A percentile compares a stretch with the other conserved stretches of the same genome.
phyloP scores from a whole-genome alignment of 1,140 invertebrate species.

The Gryon sp. region DNA sequence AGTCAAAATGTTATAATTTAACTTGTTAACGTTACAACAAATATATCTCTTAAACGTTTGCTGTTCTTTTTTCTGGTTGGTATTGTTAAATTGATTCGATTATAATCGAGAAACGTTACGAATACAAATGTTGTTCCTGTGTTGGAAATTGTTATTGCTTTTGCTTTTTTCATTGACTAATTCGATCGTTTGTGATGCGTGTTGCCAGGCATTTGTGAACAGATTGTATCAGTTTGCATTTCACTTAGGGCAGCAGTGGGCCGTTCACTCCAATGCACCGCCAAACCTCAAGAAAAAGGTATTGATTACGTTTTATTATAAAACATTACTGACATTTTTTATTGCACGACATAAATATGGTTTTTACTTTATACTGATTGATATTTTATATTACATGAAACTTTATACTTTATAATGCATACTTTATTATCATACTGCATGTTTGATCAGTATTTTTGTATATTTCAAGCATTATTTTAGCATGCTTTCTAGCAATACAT shows the following conservation, averaged over 20 bases:
- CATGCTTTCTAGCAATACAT: conserved; percentile 13
- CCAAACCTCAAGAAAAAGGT: conserved; percentile 85
- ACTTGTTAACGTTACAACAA: no score
- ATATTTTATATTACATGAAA: background rate
- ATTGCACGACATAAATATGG: background rate
- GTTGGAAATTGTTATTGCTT: conserved; percentile 52
- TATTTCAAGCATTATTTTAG: conserved; percentile 14
- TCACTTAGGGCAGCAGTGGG: conserved; percentile 91
- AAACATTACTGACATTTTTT: conserved; percentile 2
- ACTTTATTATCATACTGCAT: background rate
- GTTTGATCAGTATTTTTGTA: conserved; percentile 23
- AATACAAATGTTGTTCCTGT: no score
- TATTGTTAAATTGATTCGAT: background rate
- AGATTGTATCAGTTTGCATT: conserved; percentile 86
- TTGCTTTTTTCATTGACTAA: conserved; percentile 75
- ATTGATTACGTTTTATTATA: conserved; percentile 49
- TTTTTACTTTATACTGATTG: conserved; percentile 8
- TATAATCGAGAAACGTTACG: background rate
- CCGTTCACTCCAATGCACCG: conserved; percentile 83
- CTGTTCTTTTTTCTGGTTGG: background rate
- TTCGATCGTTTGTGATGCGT: conserved; percentile 78
- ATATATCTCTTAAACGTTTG: no score
- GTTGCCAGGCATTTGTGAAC: conserved; percentile 81
- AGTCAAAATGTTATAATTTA: no score
- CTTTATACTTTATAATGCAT: no score